Conservation (phyloP, 1,140 invertebrate genomes). For the Augochlora pura region DNA sequence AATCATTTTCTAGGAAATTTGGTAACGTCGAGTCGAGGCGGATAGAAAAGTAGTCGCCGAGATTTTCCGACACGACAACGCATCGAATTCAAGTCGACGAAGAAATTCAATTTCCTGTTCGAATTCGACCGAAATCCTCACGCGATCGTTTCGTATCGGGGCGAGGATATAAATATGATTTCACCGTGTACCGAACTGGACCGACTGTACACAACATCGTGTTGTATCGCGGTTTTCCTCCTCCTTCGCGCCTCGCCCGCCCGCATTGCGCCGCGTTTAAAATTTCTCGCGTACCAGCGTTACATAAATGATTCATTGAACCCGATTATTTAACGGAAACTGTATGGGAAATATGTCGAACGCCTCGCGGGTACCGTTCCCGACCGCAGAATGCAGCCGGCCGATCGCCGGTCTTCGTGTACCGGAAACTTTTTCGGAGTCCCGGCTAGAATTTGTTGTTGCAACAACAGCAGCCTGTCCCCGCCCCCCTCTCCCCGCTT, state of each 20-base stretch:
- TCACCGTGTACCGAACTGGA: too few relatives aligned
- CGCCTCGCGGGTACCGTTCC: slow-evolving; percentile 20
- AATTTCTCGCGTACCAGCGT: not conserved
- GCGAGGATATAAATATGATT: too few relatives aligned
- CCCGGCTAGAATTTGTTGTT: slow-evolving; percentile 32
- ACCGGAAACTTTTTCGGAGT: not conserved
- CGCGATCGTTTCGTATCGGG: too few relatives aligned
- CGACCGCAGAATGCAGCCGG: slow-evolving; percentile 17
- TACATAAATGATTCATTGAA: slow-evolving; percentile 8
- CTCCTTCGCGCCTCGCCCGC: not conserved
- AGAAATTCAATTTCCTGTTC: too few relatives aligned
- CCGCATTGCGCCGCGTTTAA: too few relatives aligned
- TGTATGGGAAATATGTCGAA: slow-evolving; percentile 13
- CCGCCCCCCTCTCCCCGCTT: too few relatives aligned
- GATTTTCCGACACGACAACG: too few relatives aligned
- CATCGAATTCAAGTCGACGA: too few relatives aligned
- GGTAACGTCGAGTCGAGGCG: too few relatives aligned
- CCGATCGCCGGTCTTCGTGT: slow-evolving; percentile 31
- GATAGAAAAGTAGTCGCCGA: too few relatives aligned
- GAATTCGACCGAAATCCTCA: too few relatives aligned
- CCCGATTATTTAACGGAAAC: not conserved
- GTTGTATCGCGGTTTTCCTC: not conserved
- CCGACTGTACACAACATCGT: not conserved
- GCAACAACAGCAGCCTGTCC: not conserved
- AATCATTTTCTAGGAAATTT: too few relatives aligned